phyloP scores from a whole-genome alignment of 2,113 vertebrate species.

The Prochilodus magdalenae region DNA sequence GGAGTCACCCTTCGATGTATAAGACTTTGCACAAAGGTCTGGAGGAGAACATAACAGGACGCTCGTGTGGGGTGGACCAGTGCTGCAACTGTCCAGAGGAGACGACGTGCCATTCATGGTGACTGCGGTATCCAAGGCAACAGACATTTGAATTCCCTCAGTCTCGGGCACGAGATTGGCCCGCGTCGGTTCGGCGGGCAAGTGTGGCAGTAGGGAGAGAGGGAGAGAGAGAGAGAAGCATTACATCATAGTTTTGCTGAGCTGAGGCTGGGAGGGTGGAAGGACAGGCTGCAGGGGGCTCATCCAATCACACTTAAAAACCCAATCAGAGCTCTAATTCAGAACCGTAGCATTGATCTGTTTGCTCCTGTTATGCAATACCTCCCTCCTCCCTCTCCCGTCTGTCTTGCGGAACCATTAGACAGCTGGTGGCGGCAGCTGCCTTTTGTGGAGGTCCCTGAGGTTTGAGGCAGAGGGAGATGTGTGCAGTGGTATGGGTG shows the following conservation, averaged over 20 bases:
- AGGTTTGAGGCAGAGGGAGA: neutral
- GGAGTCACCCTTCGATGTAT: neutral
- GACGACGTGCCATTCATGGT: slow-evolving; percentile 32
- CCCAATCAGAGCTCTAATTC: neutral
- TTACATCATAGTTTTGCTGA: slow-evolving; percentile 63
- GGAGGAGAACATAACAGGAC: neutral
- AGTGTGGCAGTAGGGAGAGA: slow-evolving; percentile 57
- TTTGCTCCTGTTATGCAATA: neutral
- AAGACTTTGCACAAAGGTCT: neutral
- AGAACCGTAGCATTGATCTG: slow-evolving; percentile 11
- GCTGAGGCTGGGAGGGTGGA: slow-evolving; percentile 3
- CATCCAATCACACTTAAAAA: slow-evolving; percentile 39
- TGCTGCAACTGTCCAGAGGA: slow-evolving; percentile 14
- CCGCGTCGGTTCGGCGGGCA: slow-evolving; percentile 50
- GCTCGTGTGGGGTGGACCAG: neutral
- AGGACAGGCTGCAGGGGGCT: neutral
- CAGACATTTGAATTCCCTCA: slow-evolving; percentile 56
- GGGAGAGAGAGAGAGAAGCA: slow-evolving; percentile 56
- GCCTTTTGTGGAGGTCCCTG: slow-evolving; percentile 34
- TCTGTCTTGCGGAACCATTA: slow-evolving; percentile 1
- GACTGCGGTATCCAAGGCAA: slow-evolving; percentile 60
- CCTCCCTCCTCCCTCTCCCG: neutral
- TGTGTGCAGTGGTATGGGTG: neutral
- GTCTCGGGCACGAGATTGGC: slow-evolving; percentile 47
- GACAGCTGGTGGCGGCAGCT: slow-evolving; percentile 57